phyloP scores from a whole-genome alignment of 2,113 vertebrate species.

The Passer domesticus region DNA sequence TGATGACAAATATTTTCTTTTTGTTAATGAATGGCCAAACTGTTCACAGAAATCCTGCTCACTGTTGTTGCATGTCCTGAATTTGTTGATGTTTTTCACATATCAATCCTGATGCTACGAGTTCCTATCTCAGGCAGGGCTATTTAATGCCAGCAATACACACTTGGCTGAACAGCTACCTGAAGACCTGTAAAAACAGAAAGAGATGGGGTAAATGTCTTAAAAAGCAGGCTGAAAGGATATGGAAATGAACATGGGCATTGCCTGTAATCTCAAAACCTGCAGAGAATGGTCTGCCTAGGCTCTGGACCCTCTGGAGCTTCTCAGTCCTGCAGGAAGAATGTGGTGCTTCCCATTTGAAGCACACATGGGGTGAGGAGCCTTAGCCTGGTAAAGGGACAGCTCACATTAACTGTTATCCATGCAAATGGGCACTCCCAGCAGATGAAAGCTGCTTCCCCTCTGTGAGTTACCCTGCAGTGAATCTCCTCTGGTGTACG shows the following conservation, averaged over 20 bases:
- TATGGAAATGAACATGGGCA: not conserved
- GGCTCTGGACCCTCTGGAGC: not conserved
- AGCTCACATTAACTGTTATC: not conserved
- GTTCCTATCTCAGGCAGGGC: not conserved
- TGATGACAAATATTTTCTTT: constrained; percentile 48
- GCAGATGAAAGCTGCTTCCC: not conserved
- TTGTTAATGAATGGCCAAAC: constrained; percentile 26
- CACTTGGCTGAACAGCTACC: not conserved
- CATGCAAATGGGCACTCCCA: not conserved
- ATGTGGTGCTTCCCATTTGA: not conserved
- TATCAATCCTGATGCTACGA: not conserved
- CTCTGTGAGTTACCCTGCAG: not conserved
- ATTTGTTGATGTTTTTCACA: not conserved
- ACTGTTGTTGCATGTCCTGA: not conserved
- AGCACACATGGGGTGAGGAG: not conserved
- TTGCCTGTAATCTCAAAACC: not conserved
- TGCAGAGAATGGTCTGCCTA: not conserved
- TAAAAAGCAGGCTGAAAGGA: not conserved
- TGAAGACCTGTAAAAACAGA: not conserved
- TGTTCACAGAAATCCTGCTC: not conserved
- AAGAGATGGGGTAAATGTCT: not conserved
- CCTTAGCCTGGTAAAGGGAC: not conserved
- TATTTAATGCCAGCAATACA: not conserved
- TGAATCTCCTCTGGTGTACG: not conserved
- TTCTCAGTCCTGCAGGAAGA: not conserved